A percentile compares a stretch with the other conserved stretches of the same genome.
These are phyloP conservation scores for Machimus atricapillus DNA, from an alignment of 2,888 invertebrate genomes.

Conservation along the genomic window DNA sequence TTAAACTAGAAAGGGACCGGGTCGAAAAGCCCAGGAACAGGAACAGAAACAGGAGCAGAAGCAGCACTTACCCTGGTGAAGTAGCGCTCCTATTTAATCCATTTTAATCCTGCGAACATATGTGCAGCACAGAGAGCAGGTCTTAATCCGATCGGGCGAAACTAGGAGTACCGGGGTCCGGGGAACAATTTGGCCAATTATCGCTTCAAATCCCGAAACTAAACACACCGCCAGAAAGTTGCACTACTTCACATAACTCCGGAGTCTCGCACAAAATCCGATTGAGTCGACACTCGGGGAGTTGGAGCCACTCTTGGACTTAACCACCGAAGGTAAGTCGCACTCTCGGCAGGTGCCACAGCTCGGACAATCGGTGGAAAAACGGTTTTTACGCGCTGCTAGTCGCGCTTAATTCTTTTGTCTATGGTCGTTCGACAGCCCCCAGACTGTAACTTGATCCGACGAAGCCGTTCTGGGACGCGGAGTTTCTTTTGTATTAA, in stretches of 20 bases:
- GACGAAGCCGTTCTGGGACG: constrained; percentile 20
- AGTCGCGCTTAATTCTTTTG: not conserved
- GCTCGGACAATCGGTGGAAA: constrained; percentile 9
- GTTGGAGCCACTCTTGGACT: not conserved
- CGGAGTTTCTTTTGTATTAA: not conserved
- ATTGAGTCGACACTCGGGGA: not conserved
- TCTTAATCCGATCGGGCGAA: not conserved
- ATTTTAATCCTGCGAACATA: constrained; percentile 12
- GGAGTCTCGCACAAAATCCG: not conserved
- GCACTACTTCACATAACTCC: not conserved
- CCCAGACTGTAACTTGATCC: not conserved
- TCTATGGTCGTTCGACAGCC: not conserved
- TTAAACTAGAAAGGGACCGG: not conserved
- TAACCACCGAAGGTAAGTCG: not conserved
- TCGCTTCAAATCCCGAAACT: constrained; percentile 1
- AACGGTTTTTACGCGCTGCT: constrained; percentile 9
- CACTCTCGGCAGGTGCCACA: not conserved
- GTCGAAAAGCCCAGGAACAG: not conserved
- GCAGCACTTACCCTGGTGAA: not conserved
- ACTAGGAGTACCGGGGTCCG: not conserved
- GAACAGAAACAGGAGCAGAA: not conserved
- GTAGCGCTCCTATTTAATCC: not conserved
- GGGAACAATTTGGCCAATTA: not conserved
- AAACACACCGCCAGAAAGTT: not conserved
- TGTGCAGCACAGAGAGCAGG: not conserved